Percentiles rank a stretch among this genome's conserved stretches.
phyloP scores from a whole-genome alignment of 1,140 invertebrate genomes.

The Luehdorfia chinensis region DNA sequence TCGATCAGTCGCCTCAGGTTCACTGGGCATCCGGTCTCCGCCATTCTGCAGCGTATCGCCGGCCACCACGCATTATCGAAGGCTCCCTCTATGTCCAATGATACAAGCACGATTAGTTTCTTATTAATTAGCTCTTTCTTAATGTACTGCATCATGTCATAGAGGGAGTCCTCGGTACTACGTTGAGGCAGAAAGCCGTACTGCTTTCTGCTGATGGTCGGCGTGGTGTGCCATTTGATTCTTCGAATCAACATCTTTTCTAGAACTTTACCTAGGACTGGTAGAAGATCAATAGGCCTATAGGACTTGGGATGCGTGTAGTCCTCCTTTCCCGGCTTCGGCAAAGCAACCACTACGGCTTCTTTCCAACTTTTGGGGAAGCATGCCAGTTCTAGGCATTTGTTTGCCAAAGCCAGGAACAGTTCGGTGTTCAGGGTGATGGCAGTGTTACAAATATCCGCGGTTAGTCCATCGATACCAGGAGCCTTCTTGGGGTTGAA shows the following conservation, averaged over 20 bases:
- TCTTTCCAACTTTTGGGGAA: conserved; percentile 7
- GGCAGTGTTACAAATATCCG: background rate
- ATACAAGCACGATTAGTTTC: too few relatives aligned
- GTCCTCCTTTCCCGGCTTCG: conserved; percentile 8
- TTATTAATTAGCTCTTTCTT: too few relatives aligned
- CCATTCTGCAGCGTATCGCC: too few relatives aligned
- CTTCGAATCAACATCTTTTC: conserved; percentile 25
- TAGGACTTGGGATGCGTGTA: conserved; percentile 11
- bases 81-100: too few relatives aligned
- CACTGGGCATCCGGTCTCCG: too few relatives aligned
- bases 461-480: background rate
- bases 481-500: too few relatives aligned
- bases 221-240: conserved; percentile 14
- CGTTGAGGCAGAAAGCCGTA: too few relatives aligned
- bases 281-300: conserved; percentile 19
- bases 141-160: too few relatives aligned
- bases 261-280: conserved; percentile 24
- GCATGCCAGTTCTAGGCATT: background rate
- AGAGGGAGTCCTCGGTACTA: too few relatives aligned
- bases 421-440: background rate
- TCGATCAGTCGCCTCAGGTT: too few relatives aligned
- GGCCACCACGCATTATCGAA: too few relatives aligned
- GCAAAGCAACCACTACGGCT: background rate
- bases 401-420: background rate
- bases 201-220: too few relatives aligned